Percentiles rank a stretch among this genome's conserved stretches.
Evolutionary conservation across 2,113 vertebrate species (phyloP).

Genomic region (Pterocles orientalis): DNA sequence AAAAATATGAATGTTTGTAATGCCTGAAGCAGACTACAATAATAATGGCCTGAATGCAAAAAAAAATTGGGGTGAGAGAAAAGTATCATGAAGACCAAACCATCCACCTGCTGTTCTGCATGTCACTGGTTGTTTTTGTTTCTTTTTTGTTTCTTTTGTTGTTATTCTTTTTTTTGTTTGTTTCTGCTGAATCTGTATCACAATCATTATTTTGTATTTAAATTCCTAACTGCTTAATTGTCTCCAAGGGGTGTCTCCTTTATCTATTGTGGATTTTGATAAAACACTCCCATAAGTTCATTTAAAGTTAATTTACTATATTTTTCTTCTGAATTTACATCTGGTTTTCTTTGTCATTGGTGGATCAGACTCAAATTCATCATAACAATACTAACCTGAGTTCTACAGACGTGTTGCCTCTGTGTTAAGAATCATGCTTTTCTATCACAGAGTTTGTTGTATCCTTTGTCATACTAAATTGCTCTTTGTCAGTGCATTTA

Average conservation of each 20-base stretch:
- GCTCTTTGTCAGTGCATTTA: constrained; percentile 35
- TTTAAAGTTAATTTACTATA: background rate
- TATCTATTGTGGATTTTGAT: background rate
- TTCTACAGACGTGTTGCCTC: background rate
- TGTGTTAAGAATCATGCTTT: background rate
- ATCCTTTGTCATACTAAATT: background rate
- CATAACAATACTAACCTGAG: background rate
- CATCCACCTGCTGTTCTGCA: background rate
- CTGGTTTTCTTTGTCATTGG: background rate
- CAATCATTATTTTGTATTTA: background rate
- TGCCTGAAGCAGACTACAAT: background rate
- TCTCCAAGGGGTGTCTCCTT: background rate
- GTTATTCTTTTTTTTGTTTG: background rate
- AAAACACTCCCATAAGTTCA: background rate
- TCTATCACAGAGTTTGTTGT: background rate
- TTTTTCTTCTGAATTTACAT: background rate
- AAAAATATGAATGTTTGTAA: background rate
- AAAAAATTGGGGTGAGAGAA: background rate
- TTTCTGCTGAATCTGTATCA: background rate
- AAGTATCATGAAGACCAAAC: background rate
- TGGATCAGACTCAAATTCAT: background rate
- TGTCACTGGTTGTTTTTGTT: background rate
- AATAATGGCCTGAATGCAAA: background rate
- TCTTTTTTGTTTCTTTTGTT: too few relatives aligned
- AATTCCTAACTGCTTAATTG: background rate